Percentiles rank a stretch among this genome's conserved stretches.
phyloP scores from a whole-genome alignment of 2,888 invertebrate genomes.

The Andrena marginata region DNA sequence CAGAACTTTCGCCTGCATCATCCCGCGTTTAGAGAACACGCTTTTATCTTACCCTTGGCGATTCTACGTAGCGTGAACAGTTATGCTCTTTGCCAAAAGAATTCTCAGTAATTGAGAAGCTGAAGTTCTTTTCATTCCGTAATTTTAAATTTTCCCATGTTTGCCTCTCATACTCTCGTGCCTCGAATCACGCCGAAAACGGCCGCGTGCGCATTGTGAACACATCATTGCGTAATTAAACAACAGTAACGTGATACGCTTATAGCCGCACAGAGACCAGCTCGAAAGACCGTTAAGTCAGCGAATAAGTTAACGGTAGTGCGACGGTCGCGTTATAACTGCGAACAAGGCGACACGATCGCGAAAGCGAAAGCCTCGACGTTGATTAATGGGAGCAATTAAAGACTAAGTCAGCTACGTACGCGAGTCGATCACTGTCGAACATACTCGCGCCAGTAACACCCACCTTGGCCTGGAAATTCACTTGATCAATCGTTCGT shows the following conservation, averaged over 20 bases:
- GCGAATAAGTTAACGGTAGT: constrained; percentile 59
- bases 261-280: constrained; percentile 32
- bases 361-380: constrained; percentile 65
- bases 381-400: constrained; percentile 76
- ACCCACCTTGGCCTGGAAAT: constrained; percentile 54
- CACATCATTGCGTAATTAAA: constrained; percentile 4
- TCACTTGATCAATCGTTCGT: constrained; percentile 64
- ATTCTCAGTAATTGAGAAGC: too few relatives aligned
- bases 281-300: constrained; percentile 52
- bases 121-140: too few relatives aligned
- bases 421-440: constrained; percentile 56
- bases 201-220: neutral
- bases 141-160: too few relatives aligned
- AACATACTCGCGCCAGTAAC: constrained; percentile 44
- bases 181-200: too few relatives aligned
- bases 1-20: constrained; percentile 25
- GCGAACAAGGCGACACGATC: constrained; percentile 36
- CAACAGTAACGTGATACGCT: constrained; percentile 17
- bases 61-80: constrained; percentile 9
- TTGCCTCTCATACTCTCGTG: too few relatives aligned
- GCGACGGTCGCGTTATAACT: constrained; percentile 45
- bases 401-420: constrained; percentile 62
- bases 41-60: neutral
- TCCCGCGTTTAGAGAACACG: neutral
- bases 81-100: too few relatives aligned